Evolutionary conservation across 2,113 vertebrate genomes (phyloP), one percentile per base, ranked within the genome.

Genomic region (Lichenostomus cassidix): DNA sequence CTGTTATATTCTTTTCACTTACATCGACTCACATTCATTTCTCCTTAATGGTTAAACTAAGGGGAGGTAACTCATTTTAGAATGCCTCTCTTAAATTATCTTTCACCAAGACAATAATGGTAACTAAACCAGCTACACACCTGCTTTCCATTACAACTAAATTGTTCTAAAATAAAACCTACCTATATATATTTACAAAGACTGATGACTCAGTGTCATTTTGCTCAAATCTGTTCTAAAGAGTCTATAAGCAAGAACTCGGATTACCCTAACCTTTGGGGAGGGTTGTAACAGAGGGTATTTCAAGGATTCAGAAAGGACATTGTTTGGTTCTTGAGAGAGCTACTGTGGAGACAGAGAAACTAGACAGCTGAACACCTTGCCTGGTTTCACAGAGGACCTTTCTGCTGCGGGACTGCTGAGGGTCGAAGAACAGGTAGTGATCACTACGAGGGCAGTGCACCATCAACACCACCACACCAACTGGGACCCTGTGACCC

Each of bases 381-480:
- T 42, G 9, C 31, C 37, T 68, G 44, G 44, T 76, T 31, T 76
- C 11, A 42, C 50, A 85, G 55, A 59, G 25, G 33, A 59, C 4
- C 25, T 5, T 27, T 52, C 12, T 58, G 25, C 31, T 10, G 21
- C 20, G 37, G 31, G 24, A 83, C 31, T 24, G 60, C 42, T 67
- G 35, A 42, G 25, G n/a, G 16, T 9, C 0, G 2, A 42, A 67
- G 53, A 68, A 52, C 11, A 25, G 20, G 20, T 16, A 76, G 21
- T 25, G 13, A 29, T 7, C 11, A 11, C 37, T 22, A 27, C 11
- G 21, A 42, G 16, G 42, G 11, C 25, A 29, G 23, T 29, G 71
- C 31, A 25, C 21, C 16, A 17, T 22, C 0, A 0, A 11, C 3
- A 76, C 11, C 31, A 58, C 2, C 9, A 13, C 0, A 0, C 11